Evolutionary conservation across 1,140 invertebrate genomes (phyloP).

Genomic region (Mizuhopecten yessoensis): DNA sequence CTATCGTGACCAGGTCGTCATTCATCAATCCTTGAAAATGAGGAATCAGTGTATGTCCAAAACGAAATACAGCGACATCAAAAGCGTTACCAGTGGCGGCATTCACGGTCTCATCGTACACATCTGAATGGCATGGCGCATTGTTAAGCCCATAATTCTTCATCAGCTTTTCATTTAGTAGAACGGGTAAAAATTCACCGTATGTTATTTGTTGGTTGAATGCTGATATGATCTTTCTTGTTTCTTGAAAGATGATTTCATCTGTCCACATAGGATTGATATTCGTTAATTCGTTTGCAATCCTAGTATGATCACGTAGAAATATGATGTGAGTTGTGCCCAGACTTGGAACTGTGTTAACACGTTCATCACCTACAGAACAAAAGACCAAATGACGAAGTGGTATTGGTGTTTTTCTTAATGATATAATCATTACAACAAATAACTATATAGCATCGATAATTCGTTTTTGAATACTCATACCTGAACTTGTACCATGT

Average conservation of each 20-base stretch:
- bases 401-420: too few relatives aligned
- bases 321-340: background rate
- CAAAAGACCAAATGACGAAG: too few relatives aligned
- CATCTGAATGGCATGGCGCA: background rate
- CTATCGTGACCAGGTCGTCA: background rate
- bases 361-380: background rate
- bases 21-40: background rate
- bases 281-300: background rate
- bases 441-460: too few relatives aligned
- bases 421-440: too few relatives aligned
- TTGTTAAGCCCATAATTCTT: background rate
- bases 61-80: background rate
- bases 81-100: background rate
- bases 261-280: background rate
- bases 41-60: slow-evolving; percentile 15
- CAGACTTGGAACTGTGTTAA: background rate
- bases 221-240: slow-evolving; percentile 11
- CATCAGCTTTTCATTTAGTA: background rate
- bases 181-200: slow-evolving; percentile 4
- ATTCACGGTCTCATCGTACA: background rate
- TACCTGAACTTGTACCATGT: too few relatives aligned
- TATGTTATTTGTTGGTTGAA: background rate
- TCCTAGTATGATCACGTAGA: slow-evolving; percentile 14
- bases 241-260: slow-evolving; percentile 17
- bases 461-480: too few relatives aligned